phyloP scores from a whole-genome alignment of 2,888 invertebrate genomes.

The Volucella inanis region DNA sequence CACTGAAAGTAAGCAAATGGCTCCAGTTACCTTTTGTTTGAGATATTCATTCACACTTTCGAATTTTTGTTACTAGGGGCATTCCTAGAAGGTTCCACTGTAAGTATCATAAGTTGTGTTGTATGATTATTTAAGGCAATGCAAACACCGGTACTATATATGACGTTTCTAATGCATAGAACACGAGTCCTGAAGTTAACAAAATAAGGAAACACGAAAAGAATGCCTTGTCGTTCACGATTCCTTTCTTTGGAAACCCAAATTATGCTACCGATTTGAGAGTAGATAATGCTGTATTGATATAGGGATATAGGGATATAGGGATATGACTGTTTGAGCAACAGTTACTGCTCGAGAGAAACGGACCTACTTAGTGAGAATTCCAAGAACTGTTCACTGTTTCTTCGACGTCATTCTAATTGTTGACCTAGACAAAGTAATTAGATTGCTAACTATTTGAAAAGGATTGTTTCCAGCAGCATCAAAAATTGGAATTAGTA shows the following conservation, averaged over 20 bases:
- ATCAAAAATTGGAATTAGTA: too few species aligned
- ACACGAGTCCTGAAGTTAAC: constrained; percentile 57
- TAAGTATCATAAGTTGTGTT: constrained; percentile 8
- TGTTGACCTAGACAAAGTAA: neutral
- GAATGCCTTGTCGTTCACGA: neutral
- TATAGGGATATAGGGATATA: constrained; percentile 23
- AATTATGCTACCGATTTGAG: constrained; percentile 63
- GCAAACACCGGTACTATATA: constrained; percentile 22
- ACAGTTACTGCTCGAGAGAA: neutral
- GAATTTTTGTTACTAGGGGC: neutral
- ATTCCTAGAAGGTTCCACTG: constrained; percentile 31
- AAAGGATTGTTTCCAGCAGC: constrained; percentile 15
- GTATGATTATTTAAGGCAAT: constrained; percentile 25
- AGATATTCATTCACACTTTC: constrained; percentile 63
- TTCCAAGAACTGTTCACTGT: constrained; percentile 8
- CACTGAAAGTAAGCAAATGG: constrained; percentile 32
- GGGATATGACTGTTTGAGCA: constrained; percentile 5
- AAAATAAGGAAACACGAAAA: constrained; percentile 19
- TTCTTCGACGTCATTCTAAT: neutral
- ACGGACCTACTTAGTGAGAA: neutral
- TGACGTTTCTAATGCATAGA: constrained; percentile 24
- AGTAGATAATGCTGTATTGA: constrained; percentile 5
- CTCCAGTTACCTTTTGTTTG: constrained; percentile 56
- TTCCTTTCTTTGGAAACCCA: constrained; percentile 52
- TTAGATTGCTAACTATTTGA: constrained; percentile 16